Percentiles rank a stretch among this genome's conserved stretches.
phyloP scores from a whole-genome alignment of 2,113 vertebrate genomes.

The Psephotus haematonotus region DNA sequence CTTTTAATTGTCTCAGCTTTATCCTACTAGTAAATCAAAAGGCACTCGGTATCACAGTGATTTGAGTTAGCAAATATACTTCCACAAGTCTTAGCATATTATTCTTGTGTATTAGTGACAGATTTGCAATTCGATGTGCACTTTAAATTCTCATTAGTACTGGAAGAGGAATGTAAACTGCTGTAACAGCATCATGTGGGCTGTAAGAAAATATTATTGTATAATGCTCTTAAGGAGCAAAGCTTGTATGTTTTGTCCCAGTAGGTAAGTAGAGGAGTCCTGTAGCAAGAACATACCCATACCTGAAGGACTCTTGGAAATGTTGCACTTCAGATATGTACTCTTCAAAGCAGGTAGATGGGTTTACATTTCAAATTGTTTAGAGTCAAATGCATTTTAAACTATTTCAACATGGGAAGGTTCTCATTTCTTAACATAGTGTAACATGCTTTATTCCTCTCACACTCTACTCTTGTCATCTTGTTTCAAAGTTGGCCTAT shows the following conservation, averaged over 20 bases:
- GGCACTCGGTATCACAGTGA: fast-evolving
- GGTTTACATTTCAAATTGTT: conserved; percentile 27
- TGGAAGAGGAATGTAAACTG: conserved; percentile 37
- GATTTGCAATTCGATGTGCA: conserved; percentile 43
- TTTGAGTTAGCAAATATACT: neutral
- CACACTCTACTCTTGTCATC: neutral
- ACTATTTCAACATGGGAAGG: conserved; percentile 44
- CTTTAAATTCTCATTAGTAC: conserved; percentile 40
- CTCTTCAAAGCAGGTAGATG: neutral
- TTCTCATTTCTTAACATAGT: conserved; percentile 29
- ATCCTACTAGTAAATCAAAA: neutral
- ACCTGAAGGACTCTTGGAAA: neutral
- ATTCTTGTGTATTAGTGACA: neutral
- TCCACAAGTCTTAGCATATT: neutral
- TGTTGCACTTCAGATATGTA: neutral
- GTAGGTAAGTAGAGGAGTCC: neutral
- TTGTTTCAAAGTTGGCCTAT: neutral
- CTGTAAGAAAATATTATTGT: neutral
- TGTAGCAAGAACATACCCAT: neutral
- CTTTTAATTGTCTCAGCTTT: neutral
- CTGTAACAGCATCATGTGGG: neutral
- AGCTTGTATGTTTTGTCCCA: neutral
- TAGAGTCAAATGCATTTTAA: neutral
- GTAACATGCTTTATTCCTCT: neutral
- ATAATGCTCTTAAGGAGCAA: neutral